Evolutionary conservation across 2,113 vertebrate genomes (phyloP).

Genomic region (Hyla sarda): DNA sequence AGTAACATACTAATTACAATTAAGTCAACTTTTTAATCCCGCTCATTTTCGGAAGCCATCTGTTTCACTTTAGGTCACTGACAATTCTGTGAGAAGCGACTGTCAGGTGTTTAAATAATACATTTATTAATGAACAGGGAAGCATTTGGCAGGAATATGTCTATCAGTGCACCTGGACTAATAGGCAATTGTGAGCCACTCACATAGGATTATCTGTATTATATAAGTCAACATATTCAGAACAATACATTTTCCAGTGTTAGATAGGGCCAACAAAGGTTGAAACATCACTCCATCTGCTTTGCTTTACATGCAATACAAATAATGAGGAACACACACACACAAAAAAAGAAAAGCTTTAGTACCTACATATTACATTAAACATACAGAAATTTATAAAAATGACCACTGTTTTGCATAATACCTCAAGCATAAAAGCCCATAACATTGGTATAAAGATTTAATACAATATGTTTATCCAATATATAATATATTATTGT

Average conservation of each 20-base stretch:
- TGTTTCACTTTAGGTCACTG: slow-evolving; percentile 29
- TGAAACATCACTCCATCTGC: slow-evolving; percentile 26
- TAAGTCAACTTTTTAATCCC: not conserved
- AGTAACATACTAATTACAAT: slow-evolving; percentile 1
- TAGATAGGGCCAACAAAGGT: not conserved
- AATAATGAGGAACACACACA: not conserved
- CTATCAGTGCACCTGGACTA: slow-evolving; percentile 42
- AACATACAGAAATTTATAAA: not conserved
- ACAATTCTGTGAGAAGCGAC: not conserved
- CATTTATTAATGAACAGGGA: slow-evolving; percentile 43
- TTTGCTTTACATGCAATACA: not conserved
- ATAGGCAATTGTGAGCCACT: slow-evolving; percentile 44
- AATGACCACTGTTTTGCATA: not conserved
- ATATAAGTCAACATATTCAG: slow-evolving; percentile 22
- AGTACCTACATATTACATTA: not conserved
- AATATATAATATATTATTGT: not conserved
- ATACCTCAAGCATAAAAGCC: no score
- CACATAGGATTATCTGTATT: slow-evolving; percentile 32
- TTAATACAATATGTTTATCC: not conserved
- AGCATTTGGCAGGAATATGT: slow-evolving; percentile 41
- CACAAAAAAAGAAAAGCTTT: not conserved
- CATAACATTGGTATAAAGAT: not conserved
- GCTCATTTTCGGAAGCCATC: slow-evolving; percentile 39
- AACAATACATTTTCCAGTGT: slow-evolving; percentile 41
- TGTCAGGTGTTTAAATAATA: slow-evolving; percentile 54